Evolutionary conservation across 2,797 vertebrate genomes (phyloP).

Genomic region (Acanthurus tractus): DNA sequence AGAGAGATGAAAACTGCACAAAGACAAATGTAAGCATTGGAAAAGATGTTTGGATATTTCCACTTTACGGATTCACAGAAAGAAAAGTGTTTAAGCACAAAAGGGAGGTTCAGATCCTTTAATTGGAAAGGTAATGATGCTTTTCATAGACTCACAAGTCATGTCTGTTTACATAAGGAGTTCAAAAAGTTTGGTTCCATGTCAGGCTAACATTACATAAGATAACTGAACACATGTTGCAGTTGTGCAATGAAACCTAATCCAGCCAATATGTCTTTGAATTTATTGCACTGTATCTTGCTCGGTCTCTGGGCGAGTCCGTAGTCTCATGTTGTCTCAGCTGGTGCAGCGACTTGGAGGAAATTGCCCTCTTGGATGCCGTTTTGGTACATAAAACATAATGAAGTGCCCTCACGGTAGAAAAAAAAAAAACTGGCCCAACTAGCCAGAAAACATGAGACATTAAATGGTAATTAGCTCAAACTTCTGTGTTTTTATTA

Average conservation of each 20-base stretch:
- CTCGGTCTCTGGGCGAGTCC: too few relatives aligned
- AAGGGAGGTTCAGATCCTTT: neutral
- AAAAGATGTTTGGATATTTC: constrained; percentile 10
- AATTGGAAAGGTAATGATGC: neutral
- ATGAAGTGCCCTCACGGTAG: too few relatives aligned
- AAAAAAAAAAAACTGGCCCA: too few relatives aligned
- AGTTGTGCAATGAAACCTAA: neutral
- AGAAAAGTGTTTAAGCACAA: neutral
- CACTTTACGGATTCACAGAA: neutral
- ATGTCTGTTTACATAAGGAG: too few relatives aligned
- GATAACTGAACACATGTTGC: neutral
- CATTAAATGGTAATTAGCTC: too few relatives aligned
- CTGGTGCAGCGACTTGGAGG: neutral
- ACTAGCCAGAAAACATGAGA: too few relatives aligned
- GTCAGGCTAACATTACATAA: neutral
- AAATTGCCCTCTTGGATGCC: too few relatives aligned
- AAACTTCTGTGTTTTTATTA: too few relatives aligned
- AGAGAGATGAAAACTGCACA: constrained; percentile 6
- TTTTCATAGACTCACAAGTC: neutral
- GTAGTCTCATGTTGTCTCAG: neutral
- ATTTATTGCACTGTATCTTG: neutral
- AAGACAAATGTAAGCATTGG: neutral
- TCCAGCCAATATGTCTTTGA: neutral
- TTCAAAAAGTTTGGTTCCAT: neutral
- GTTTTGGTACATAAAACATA: too few relatives aligned